phyloP scores from a whole-genome alignment of 1,140 invertebrate genomes.

The Pogonognathellus flavescens region DNA sequence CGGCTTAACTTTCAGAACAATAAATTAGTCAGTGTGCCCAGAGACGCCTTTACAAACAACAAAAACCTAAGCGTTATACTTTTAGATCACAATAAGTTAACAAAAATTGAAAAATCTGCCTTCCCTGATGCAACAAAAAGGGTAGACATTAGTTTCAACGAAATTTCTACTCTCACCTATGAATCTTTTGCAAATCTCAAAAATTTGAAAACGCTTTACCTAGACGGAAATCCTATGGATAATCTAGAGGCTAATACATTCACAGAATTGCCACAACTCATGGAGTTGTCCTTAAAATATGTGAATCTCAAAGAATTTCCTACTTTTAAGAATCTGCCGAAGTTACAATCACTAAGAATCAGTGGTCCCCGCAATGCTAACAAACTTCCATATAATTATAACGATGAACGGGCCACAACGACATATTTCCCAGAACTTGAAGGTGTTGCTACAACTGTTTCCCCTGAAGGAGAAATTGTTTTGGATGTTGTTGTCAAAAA shows the following conservation, averaged over 20 bases:
- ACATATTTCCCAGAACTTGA: slow-evolving; percentile 14
- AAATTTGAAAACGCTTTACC: slow-evolving; percentile 22
- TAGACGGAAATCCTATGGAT: slow-evolving; percentile 57
- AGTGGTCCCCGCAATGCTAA: not conserved
- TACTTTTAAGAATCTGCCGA: slow-evolving; percentile 50
- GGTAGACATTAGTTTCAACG: slow-evolving; percentile 53
- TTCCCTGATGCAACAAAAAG: slow-evolving; percentile 51
- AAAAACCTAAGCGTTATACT: slow-evolving; percentile 45
- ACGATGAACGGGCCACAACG: not conserved
- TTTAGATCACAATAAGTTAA: slow-evolving; percentile 54
- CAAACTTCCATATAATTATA: not conserved
- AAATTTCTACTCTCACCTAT: slow-evolving; percentile 54
- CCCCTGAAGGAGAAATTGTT: not conserved
- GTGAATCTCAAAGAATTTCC: slow-evolving; percentile 44
- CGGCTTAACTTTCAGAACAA: slow-evolving; percentile 50
- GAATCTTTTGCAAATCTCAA: slow-evolving; percentile 60
- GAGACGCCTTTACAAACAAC: slow-evolving; percentile 50
- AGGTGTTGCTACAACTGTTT: not conserved
- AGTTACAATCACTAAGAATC: slow-evolving; percentile 28
- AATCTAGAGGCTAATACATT: slow-evolving; percentile 56
- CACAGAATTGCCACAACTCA: slow-evolving; percentile 44
- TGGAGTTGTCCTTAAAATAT: slow-evolving; percentile 42
- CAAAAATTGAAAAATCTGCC: slow-evolving; percentile 46
- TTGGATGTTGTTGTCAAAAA: not conserved
- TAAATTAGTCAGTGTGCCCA: slow-evolving; percentile 37